Conservation (phyloP, 2,113 vertebrate genomes). For the Engraulis encrasicolus region DNA sequence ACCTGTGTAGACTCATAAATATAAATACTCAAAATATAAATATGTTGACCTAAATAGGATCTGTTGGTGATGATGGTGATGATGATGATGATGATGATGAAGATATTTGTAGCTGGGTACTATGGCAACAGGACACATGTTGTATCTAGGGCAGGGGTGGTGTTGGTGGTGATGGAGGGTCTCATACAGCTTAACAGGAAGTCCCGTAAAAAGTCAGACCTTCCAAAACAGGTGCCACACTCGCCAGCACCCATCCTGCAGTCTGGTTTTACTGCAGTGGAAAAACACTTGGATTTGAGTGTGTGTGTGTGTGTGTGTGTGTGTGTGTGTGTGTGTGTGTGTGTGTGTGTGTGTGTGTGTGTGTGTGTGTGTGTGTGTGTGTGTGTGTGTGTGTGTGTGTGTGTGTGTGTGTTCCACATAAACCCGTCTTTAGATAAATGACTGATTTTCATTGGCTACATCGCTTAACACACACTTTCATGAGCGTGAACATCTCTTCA, state of each 20-base stretch:
- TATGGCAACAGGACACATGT: neutral
- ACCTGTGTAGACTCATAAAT: neutral
- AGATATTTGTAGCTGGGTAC: neutral
- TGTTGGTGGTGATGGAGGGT: too few relatives aligned
- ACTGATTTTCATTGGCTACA: neutral
- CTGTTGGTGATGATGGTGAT: neutral
- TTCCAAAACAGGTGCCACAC: constrained; percentile 32
- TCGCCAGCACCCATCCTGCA: neutral
- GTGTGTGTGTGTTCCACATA: neutral
- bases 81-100: neutral
- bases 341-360: neutral
- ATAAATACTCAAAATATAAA: too few relatives aligned
- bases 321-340: neutral
- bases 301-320: neutral
- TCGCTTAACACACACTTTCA: neutral
- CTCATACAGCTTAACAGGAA: neutral
- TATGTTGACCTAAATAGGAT: neutral
- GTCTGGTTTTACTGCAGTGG: constrained; percentile 6
- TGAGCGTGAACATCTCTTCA: neutral
- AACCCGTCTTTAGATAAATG: neutral
- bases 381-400: neutral
- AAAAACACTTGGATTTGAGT: constrained; percentile 1
- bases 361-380: neutral
- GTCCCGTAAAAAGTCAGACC: neutral
- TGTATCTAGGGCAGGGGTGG: constrained; percentile 1